phyloP scores from a whole-genome alignment of 2,797 vertebrate genomes.

The Nyctibius grandis region DNA sequence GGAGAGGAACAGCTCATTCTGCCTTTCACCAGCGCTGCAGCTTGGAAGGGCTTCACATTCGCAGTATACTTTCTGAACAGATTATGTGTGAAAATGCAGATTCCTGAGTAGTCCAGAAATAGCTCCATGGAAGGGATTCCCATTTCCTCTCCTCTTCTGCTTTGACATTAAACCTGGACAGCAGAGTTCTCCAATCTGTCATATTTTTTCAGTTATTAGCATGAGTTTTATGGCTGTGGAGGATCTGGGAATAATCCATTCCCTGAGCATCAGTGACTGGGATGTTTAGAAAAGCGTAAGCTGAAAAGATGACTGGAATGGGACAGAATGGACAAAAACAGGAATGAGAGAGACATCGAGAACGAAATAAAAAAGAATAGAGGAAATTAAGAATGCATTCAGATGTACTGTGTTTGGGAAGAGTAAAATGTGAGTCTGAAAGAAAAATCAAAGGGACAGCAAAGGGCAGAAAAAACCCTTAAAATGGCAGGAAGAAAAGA shows the following conservation, averaged over 20 bases:
- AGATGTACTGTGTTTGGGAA: not conserved
- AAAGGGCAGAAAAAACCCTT: not conserved
- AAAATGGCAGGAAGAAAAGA: not conserved
- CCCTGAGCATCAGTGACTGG: not conserved
- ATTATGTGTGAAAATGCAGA: not conserved
- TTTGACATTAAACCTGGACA: not conserved
- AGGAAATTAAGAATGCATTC: not conserved
- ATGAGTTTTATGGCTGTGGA: not conserved
- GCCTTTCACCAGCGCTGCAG: not conserved
- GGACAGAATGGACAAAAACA: not conserved
- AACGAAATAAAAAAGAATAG: not conserved
- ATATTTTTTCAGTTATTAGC: not conserved
- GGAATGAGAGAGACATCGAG: not conserved
- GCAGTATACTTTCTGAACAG: not conserved
- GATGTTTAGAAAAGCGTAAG: not conserved
- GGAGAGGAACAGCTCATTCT: not conserved
- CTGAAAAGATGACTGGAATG: not conserved
- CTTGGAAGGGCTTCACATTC: not conserved
- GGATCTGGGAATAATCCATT: not conserved
- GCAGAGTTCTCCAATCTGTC: not conserved
- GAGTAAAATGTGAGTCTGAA: not conserved
- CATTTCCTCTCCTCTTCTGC: not conserved
- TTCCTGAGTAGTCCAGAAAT: not conserved
- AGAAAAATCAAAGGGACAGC: not conserved
- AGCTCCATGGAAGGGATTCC: not conserved